A percentile compares a stretch with the other conserved stretches of the same genome.
These are phyloP conservation scores for Drosophila burlai DNA, from an alignment of 1,140 invertebrate species.

Conservation along the genomic window DNA sequence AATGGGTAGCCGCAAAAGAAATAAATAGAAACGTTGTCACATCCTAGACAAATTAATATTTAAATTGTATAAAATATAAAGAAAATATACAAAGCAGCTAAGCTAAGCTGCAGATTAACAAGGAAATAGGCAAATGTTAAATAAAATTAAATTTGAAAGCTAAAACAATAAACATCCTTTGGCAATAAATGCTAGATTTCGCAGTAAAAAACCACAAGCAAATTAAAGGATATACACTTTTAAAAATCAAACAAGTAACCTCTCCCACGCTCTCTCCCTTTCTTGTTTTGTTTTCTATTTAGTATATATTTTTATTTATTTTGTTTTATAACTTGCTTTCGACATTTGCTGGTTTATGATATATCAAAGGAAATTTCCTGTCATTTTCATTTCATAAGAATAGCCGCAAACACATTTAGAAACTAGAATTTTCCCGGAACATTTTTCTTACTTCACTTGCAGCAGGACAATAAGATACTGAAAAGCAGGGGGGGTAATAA, in stretches of 20 bases:
- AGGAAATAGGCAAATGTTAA: not conserved
- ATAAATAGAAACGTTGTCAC: not conserved
- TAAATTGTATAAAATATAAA: not conserved
- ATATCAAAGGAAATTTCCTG: constrained; percentile 10
- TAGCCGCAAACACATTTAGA: not conserved
- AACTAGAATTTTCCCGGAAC: not conserved
- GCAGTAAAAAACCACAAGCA: too few species aligned
- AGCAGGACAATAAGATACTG: not conserved
- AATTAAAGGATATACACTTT: not conserved
- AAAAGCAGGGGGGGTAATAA: not conserved
- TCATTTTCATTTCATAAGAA: not conserved
- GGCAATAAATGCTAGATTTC: too few species aligned
- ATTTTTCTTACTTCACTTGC: constrained; percentile 16
- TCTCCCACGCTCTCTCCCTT: not conserved
- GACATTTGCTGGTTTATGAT: constrained; percentile 1
- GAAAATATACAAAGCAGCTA: not conserved
- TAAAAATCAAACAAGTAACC: not conserved
- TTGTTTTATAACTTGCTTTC: not conserved
- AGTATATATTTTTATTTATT: not conserved
- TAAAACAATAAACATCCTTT: not conserved
- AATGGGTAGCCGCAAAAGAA: not conserved
- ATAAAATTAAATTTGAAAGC: not conserved
- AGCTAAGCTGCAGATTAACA: not conserved
- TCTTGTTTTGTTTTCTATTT: not conserved
- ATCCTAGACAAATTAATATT: constrained; percentile 5